Percentiles rank a stretch among this genome's conserved stretches.
These are phyloP conservation scores for Muscina levida DNA, from an alignment of 2,888 invertebrate genomes.

Conservation along the genomic window DNA sequence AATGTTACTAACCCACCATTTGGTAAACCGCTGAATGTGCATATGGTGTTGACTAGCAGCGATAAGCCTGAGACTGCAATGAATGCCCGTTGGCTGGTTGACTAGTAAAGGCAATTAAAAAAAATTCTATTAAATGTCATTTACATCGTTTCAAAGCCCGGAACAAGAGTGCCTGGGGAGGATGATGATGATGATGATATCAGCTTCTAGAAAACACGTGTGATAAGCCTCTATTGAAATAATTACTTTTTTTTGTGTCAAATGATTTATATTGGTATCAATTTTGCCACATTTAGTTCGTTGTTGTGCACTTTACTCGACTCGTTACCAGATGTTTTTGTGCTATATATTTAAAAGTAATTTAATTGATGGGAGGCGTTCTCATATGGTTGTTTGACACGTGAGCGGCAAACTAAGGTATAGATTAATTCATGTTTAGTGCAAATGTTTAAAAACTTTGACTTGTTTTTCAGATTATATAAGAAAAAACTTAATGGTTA, in stretches of 20 bases:
- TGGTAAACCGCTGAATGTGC: background rate
- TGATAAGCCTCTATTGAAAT: too few relatives aligned
- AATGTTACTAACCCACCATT: conserved; percentile 19
- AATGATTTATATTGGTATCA: too few relatives aligned
- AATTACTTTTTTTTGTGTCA: too few relatives aligned
- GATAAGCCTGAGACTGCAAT: background rate
- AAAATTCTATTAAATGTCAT: conserved; percentile 19
- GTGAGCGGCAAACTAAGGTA: background rate
- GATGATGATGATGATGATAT: background rate
- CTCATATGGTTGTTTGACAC: background rate
- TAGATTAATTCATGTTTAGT: too few relatives aligned
- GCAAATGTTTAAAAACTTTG: too few relatives aligned
- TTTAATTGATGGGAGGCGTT: background rate
- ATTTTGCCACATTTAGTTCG: too few relatives aligned
- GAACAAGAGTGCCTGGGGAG: too few relatives aligned
- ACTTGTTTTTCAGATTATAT: too few relatives aligned
- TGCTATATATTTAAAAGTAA: background rate
- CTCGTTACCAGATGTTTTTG: too few relatives aligned
- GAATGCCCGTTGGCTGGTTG: background rate
- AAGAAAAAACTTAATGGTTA: too few relatives aligned
- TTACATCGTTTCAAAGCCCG: background rate
- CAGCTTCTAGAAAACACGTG: conserved; percentile 13
- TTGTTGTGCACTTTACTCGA: too few relatives aligned
- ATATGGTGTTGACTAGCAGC: background rate
- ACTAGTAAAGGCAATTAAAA: background rate